Conservation (phyloP, 1,140 invertebrate genomes). For the Achroia grisella region DNA sequence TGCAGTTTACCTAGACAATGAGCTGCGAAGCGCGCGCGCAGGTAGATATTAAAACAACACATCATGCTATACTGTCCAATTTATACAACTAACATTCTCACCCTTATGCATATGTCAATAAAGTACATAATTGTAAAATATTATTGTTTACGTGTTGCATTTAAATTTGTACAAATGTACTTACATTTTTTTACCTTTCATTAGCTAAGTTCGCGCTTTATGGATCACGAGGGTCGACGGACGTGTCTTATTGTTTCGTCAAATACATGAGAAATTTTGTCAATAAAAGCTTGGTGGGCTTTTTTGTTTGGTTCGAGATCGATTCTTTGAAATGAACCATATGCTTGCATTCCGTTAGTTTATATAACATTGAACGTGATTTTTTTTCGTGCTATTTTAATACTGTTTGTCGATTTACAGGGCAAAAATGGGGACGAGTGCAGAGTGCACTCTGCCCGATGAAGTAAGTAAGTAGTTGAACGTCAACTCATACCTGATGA, state of each 20-base stretch:
- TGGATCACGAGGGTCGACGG: slow-evolving; percentile 58
- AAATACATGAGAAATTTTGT: slow-evolving; percentile 65
- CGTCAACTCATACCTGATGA: too few species aligned
- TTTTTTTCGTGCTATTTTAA: too few species aligned
- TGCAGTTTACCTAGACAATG: slow-evolving; percentile 66
- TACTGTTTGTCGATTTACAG: too few species aligned
- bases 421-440: too few species aligned
- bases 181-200: slow-evolving; percentile 66
- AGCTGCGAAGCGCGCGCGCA: slow-evolving; percentile 48
- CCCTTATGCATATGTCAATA: slow-evolving; percentile 14
- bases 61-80: not conserved
- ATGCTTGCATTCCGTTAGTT: not conserved
- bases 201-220: slow-evolving; percentile 71
- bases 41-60: slow-evolving; percentile 45
- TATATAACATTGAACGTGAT: too few species aligned
- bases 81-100: not conserved
- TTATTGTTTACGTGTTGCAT: not conserved
- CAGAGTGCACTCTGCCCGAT: too few species aligned
- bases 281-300: slow-evolving; percentile 56
- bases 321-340: slow-evolving; percentile 4
- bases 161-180: slow-evolving; percentile 41
- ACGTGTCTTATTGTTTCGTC: slow-evolving; percentile 67
- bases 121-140: slow-evolving; percentile 4
- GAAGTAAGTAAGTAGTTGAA: too few species aligned
- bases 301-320: slow-evolving; percentile 26